These are phyloP conservation scores for Polymixis flavicincta DNA, from an alignment of 2,888 invertebrate genomes.

Conservation along the genomic window DNA sequence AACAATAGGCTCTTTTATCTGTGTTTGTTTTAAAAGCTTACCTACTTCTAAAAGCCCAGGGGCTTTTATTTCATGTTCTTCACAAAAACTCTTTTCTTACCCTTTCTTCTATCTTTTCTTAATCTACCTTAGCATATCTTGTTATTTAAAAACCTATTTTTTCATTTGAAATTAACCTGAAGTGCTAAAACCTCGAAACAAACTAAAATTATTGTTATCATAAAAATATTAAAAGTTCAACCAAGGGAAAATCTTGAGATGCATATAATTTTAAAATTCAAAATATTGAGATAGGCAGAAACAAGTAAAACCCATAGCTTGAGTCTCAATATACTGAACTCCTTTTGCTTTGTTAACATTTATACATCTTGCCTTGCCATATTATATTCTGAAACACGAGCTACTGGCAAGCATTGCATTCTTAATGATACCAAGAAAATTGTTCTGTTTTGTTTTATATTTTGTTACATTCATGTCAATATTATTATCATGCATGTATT, in stretches of 20 bases:
- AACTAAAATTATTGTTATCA: neutral
- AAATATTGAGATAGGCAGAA: neutral
- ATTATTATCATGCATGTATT: neutral
- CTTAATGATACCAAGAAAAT: neutral
- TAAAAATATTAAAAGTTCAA: neutral
- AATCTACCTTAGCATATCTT: neutral
- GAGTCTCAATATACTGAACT: neutral
- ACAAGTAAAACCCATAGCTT: neutral
- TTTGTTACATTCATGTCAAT: neutral
- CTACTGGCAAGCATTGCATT: neutral
- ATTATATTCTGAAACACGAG: neutral
- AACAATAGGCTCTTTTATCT: neutral
- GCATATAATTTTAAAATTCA: neutral
- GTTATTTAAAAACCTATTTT: too few species aligned
- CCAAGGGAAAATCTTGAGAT: neutral
- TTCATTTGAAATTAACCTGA: neutral
- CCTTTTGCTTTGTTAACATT: neutral
- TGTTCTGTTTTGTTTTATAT: neutral
- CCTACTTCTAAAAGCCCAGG: neutral
- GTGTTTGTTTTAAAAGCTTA: neutral
- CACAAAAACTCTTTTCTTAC: neutral
- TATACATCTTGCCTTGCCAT: neutral
- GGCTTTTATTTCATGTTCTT: neutral
- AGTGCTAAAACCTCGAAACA: neutral
- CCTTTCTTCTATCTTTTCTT: too few species aligned